A percentile compares a stretch with the other conserved stretches of the same genome.
Conservation (phyloP, 2,797 vertebrate species). For the Periparus ater region DNA sequence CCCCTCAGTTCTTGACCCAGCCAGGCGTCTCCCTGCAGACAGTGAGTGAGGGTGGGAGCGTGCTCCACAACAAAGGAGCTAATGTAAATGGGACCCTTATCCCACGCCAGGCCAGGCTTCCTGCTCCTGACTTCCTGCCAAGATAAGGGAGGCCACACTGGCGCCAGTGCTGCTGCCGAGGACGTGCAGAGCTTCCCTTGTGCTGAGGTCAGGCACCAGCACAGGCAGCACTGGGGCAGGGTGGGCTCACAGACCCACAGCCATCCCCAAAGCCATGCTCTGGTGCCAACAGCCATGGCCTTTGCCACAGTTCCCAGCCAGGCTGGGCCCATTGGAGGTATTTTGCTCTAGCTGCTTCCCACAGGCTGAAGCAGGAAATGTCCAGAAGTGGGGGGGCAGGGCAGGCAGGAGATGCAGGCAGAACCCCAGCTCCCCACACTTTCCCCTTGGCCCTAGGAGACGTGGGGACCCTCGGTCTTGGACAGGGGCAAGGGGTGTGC, state of each 20-base stretch:
- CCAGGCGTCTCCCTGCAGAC: accelerated
- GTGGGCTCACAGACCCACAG: background rate
- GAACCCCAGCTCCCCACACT: background rate
- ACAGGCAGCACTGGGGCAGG: background rate
- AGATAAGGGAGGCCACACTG: conserved; percentile 63
- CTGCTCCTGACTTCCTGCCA: conserved; percentile 63
- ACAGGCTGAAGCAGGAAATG: background rate
- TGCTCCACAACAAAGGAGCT: background rate
- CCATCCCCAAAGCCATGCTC: accelerated
- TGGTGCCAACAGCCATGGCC: background rate
- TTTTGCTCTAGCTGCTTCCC: background rate
- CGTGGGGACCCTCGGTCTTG: background rate
- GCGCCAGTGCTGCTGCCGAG: conserved; percentile 31
- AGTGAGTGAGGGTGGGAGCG: background rate
- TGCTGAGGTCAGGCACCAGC: background rate
- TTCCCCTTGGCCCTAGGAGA: background rate
- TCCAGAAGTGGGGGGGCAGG: background rate
- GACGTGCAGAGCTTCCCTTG: background rate
- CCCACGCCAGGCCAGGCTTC: conserved; percentile 1
- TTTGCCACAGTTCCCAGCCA: background rate
- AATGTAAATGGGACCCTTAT: conserved; percentile 52
- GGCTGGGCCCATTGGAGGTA: background rate
- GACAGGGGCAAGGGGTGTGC: accelerated
- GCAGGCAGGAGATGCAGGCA: background rate
- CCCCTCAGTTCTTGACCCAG: background rate